Base-by-base conservation (phyloP, 2,113 vertebrate species). In the Ailurus styani region DNA sequence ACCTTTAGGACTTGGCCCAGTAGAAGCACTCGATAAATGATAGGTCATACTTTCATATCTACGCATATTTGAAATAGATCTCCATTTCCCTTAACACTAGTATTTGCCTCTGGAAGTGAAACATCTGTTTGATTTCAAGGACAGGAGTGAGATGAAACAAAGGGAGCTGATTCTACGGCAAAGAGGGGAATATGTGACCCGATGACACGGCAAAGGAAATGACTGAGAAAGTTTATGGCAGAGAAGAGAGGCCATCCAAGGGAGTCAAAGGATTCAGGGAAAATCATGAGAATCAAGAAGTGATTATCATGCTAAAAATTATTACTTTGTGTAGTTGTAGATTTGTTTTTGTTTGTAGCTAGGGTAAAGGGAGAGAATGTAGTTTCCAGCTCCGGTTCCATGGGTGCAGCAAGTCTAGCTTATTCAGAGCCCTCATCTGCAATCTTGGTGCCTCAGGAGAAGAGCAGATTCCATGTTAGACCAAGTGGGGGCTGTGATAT, bases 251-350 rank as follows among this genome's bases (percentile, higher is more conserved):
- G 72, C 64, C 45, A 89, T 66, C 52, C 90, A 75, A 93, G 1
- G 97, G 98, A 96, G 96, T 98, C 91, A 18, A 31, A 85, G 23
- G 18, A 42, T 52, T 94, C 77, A 52, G 78, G 88, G 62, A 94
- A 96, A 95, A 94, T 96, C 96, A 47, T 98, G 95, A 97, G 97
- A 98, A 98, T 88, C 55, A 89, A 90, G 47, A 93, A 96, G 70
- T 94, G n/a, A 75, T 42, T 78, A 54, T 87, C 54, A 75, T 93
- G 90, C 75, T 82, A 72, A 47, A 50, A 88, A 81, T 87, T 87
- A 83, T 90, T 87, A 31, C 45, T 91, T 68, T n/a, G 31, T 78
- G 83, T 42, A 66, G 60, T 5, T 64, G 6, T 40, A n/a, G 55
- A 18, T 47, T 57, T 90, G 37, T 25, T 68, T 91, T 88, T 82